A percentile compares a stretch with the other conserved stretches of the same genome.
These are phyloP conservation scores for Drosophila takahashii DNA, from an alignment of 1,140 invertebrate genomes.

Conservation along the genomic window DNA sequence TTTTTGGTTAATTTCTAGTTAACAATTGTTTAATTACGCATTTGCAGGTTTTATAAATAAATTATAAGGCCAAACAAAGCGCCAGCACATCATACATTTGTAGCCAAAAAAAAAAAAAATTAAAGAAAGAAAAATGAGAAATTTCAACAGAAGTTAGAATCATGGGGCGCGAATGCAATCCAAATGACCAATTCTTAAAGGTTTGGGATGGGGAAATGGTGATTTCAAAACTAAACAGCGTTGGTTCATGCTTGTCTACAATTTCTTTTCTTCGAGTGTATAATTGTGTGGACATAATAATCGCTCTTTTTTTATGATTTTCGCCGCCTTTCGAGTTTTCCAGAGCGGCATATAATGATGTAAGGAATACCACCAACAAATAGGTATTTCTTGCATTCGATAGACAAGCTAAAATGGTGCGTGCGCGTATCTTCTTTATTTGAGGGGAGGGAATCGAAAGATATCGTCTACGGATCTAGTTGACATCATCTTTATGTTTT, in stretches of 20 bases:
- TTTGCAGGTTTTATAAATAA: conserved; percentile 28
- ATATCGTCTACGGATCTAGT: neutral
- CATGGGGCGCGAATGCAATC: conserved; percentile 9
- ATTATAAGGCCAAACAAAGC: conserved; percentile 32
- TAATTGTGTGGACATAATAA: neutral
- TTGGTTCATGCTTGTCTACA: conserved; percentile 7
- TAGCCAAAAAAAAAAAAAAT: conserved; percentile 14
- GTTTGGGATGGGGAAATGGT: conserved; percentile 4
- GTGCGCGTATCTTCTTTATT: neutral
- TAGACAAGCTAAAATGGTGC: neutral
- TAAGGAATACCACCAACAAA: conserved; percentile 7
- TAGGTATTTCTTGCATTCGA: conserved; percentile 1
- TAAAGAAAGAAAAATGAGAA: conserved; percentile 11
- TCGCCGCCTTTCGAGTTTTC: neutral
- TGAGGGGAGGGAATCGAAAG: neutral
- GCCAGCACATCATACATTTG: conserved; percentile 36
- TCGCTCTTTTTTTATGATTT: no score
- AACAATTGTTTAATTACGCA: conserved; percentile 49
- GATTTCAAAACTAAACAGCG: conserved; percentile 2
- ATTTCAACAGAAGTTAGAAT: conserved; percentile 24
- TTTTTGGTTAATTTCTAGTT: conserved; percentile 32
- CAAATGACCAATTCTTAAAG: neutral
- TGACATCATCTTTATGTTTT: neutral
- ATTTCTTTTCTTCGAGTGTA: neutral
- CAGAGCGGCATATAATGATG: neutral